Conservation (phyloP, 2,797 vertebrate genomes). For the Nannoperca australis region DNA sequence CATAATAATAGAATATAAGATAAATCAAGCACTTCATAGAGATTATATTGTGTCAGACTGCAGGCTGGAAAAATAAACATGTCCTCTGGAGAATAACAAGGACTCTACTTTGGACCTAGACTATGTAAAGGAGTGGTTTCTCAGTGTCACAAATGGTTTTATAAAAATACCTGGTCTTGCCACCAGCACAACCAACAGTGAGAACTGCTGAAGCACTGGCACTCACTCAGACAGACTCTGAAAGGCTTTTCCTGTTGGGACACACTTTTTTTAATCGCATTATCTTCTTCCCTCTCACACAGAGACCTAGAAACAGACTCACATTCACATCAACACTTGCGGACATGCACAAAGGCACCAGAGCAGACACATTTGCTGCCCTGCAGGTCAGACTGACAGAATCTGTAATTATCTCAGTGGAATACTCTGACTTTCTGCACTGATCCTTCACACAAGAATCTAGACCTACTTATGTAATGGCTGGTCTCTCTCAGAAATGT, state of each 20-base stretch:
- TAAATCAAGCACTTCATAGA: constrained; percentile 30
- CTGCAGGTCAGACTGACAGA: constrained; percentile 59
- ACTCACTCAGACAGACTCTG: constrained; percentile 17
- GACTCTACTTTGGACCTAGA: constrained; percentile 14
- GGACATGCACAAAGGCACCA: constrained; percentile 42
- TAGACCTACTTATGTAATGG: constrained; percentile 43
- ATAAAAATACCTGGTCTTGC: constrained; percentile 28
- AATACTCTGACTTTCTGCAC: constrained; percentile 57
- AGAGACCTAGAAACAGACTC: constrained; percentile 19
- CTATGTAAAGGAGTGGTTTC: constrained; percentile 7
- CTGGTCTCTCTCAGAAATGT: constrained; percentile 29
- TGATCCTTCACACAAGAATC: constrained; percentile 53
- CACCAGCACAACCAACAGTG: constrained; percentile 1
- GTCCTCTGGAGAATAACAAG: constrained; percentile 25
- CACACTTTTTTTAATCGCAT: neutral
- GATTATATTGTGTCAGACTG: constrained; percentile 27
- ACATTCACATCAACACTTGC: constrained; percentile 25
- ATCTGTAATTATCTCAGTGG: constrained; percentile 69
- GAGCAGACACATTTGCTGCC: constrained; percentile 48
- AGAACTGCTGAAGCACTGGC: constrained; percentile 2
- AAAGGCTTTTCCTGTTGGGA: constrained; percentile 20
- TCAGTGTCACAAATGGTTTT: constrained; percentile 15
- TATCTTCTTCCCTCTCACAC: constrained; percentile 10
- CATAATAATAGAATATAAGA: constrained; percentile 18
- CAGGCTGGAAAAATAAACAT: constrained; percentile 5